phyloP scores from a whole-genome alignment of 2,888 invertebrate genomes.

The Drosophila meridionalis region DNA sequence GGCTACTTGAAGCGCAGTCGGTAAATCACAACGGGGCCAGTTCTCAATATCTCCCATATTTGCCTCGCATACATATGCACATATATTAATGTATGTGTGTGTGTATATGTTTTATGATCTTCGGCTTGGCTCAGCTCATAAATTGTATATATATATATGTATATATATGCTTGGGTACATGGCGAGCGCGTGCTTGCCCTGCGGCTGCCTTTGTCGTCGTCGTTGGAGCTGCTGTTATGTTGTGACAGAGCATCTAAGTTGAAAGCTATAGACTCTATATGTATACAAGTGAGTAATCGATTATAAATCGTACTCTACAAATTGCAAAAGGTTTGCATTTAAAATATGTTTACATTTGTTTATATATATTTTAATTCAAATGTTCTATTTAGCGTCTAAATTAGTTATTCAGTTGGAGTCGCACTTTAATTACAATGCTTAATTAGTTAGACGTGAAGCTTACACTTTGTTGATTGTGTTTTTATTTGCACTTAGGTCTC shows the following conservation, averaged over 20 bases:
- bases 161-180: constrained; percentile 28
- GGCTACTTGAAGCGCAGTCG: constrained; percentile 76
- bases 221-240: constrained; percentile 8
- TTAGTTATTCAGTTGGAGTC: neutral
- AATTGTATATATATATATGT: constrained; percentile 32
- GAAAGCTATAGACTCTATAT: neutral
- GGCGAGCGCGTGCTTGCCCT: constrained; percentile 65
- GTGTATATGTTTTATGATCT: constrained; percentile 5
- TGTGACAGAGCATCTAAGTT: neutral
- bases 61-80: neutral
- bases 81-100: neutral
- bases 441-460: constrained; percentile 9
- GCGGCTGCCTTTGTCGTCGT: constrained; percentile 41
- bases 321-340: neutral
- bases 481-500: neutral
- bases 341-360: neutral
- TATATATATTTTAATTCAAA: neutral
- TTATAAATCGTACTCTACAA: neutral
- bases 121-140: constrained; percentile 56
- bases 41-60: constrained; percentile 26
- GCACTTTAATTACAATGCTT: neutral
- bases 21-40: constrained; percentile 66
- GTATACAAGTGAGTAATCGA: neutral
- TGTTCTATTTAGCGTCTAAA: neutral
- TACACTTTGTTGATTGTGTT: neutral